These are phyloP conservation scores for Mythimna loreyi DNA, from an alignment of 2,888 invertebrate genomes.

Conservation along the genomic window DNA sequence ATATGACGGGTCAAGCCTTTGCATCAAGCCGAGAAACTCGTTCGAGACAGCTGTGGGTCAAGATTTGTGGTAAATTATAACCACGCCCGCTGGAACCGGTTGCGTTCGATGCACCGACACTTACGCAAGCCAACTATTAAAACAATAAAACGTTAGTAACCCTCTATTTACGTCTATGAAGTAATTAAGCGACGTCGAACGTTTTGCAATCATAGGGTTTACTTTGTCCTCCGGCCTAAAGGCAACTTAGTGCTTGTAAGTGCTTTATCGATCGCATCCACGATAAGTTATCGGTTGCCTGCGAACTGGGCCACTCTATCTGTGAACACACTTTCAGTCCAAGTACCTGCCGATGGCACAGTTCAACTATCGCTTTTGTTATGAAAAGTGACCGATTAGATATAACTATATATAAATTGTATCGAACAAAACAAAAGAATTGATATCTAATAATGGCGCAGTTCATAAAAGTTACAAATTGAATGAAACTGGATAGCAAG, in stretches of 20 bases:
- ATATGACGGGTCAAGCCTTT: slow-evolving; percentile 74
- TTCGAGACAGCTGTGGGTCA: slow-evolving; percentile 86
- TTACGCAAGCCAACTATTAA: slow-evolving; percentile 71
- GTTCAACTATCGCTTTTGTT: slow-evolving; percentile 76
- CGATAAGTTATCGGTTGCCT: slow-evolving; percentile 83
- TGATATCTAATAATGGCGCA: slow-evolving; percentile 43
- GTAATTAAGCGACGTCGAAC: slow-evolving; percentile 53
- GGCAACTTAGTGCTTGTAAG: slow-evolving; percentile 69
- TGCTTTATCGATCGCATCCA: slow-evolving; percentile 82
- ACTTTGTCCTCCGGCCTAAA: slow-evolving; percentile 56
- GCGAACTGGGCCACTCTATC: slow-evolving; percentile 84
- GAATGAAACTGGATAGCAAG: slow-evolving; percentile 53
- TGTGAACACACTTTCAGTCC: slow-evolving; percentile 70
- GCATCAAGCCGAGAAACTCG: slow-evolving; percentile 76
- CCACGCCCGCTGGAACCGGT: slow-evolving; percentile 80
- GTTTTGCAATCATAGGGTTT: slow-evolving; percentile 58
- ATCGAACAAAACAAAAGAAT: slow-evolving; percentile 48
- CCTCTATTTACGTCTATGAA: slow-evolving; percentile 60
- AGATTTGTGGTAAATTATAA: slow-evolving; percentile 86
- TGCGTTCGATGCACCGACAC: slow-evolving; percentile 79
- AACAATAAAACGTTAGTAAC: slow-evolving; percentile 64
- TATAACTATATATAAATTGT: slow-evolving; percentile 67
- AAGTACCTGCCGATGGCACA: slow-evolving; percentile 72
- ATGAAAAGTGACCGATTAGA: slow-evolving; percentile 60
- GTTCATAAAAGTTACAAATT: slow-evolving; percentile 43